Percentiles rank a stretch among this genome's conserved stretches.
phyloP scores from a whole-genome alignment of 2,113 vertebrate species.

The Hystrix cristata region DNA sequence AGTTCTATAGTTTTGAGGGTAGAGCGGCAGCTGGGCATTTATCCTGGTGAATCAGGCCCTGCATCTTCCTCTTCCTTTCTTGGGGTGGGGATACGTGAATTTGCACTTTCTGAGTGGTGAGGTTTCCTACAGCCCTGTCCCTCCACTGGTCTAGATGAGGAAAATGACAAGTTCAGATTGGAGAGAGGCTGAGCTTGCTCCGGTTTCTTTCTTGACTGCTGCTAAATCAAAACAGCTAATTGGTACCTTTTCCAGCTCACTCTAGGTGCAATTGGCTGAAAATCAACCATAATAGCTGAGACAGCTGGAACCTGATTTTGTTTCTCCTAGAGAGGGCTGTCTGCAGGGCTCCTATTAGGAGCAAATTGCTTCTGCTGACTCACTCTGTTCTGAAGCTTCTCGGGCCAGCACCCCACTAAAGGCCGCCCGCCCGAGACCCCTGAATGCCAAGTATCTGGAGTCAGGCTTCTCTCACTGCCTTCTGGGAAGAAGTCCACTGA shows the following conservation, averaged over 20 bases:
- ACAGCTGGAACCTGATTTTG: conserved; percentile 50
- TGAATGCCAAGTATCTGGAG: background rate
- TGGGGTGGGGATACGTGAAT: too few relatives aligned
- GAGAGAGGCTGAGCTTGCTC: background rate
- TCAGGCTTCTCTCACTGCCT: background rate
- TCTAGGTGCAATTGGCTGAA: conserved; percentile 66
- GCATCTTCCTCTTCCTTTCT: background rate
- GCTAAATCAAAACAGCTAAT: conserved; percentile 63
- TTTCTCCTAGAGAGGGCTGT: conserved; percentile 61
- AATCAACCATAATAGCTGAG: conserved; percentile 53
- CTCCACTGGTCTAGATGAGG: background rate
- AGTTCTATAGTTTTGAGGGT: background rate
- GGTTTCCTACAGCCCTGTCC: background rate
- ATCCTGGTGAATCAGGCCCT: background rate
- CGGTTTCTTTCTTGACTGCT: background rate
- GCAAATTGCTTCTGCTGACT: conserved; percentile 9
- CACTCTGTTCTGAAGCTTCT: background rate
- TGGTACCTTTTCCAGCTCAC: conserved; percentile 59
- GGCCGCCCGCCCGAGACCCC: background rate
- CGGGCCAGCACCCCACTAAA: background rate
- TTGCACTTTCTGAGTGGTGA: background rate
- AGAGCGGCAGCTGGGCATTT: background rate
- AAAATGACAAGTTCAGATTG: conserved; percentile 3
- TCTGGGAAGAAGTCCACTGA: background rate
- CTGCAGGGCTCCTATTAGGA: conserved; percentile 44